Evolutionary conservation across 2,888 invertebrate species (phyloP), one percentile per base, ranked within the genome.

Genomic region (Nemapogon koenigi): DNA sequence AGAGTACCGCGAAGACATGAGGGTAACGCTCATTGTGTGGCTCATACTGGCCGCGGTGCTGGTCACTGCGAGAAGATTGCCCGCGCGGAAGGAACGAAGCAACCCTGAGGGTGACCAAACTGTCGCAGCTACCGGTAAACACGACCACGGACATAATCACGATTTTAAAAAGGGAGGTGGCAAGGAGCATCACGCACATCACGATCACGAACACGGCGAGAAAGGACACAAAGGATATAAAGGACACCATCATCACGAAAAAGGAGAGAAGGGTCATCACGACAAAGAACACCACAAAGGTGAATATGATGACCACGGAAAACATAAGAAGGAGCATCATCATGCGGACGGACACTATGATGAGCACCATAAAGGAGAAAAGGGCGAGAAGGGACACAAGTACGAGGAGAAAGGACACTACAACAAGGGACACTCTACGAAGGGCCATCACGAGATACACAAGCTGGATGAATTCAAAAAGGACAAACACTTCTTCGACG

Each of bases 391-490:
- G 46, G 85, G 84, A 0, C 84, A 84, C 52, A 84, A 83, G 51
- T 85, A 82, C 52, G 83, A 78, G 47, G 85, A 86, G 49, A 83
- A 85, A 43, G 91, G 91, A 7, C 84, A 85, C 48, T 91, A 88
- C 62, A 89, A 89, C 45, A 92, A 92, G 56, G 92, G 92, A 0
- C 91, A 92, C 67, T 88, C 87, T 44, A 92, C 91, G 48, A 90
- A 92, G 62, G 91, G 93, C 40, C 89, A 90, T 48, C 92, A 93
- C 58, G 88, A 91, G 59, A 82, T 91, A 4, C 90, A 93, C 67
- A 92, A 93, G 56, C 67, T 89, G 43, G 90, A 93, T 62, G 92
- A 92, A 65, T 90, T 85, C 67, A 90, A 91, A 59, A 92, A 92
- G 62, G 88, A 91, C 53, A 91, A 92, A 57, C 87, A 90, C 55